Evolutionary conservation across 2,888 invertebrate species (phyloP), one percentile per base, ranked within the genome.

Genomic region (Himalopsyche anomala): DNA sequence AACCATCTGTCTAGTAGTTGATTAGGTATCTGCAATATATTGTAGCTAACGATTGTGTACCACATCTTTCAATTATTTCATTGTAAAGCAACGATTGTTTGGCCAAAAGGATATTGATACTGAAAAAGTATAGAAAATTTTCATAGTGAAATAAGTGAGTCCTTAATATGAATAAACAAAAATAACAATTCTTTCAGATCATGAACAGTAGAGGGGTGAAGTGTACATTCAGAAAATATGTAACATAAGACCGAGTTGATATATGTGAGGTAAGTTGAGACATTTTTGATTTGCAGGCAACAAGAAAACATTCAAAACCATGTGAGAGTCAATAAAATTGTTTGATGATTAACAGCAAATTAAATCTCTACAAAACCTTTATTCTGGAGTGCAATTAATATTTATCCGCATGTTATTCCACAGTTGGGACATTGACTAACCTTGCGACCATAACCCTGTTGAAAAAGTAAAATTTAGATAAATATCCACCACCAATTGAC

Each of bases 381-480:
- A 38, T 80, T 80, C 40, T 80, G 80, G 80, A 38, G 62, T n/a
- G 62, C 8, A 62, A 62, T 19, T 62, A 62, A 62, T 62, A 62
- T 19, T n/a, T 19, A 62, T 62, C 62, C 9, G 62, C 62, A 15
- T 62, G 62, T 62, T 62, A 62, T 62, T 62, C 40, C 80, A 80
- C 42, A 42, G 81, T 81, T 51, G 28, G 81, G 51, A 62, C 62
- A 62, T 19, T 28, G 62, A 81, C 81, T 51, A 45, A 81, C 81
- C 81, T 81, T 81, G 81, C 81, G 81, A 28, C 42, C 81, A 28
- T 42, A 51, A 81, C 81, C 81, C 81, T 81, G 81, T 81, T n/a
- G 45, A 81, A 81, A 42, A 81, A 81, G 51, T 42, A 28, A 81
- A 81, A 45, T 45, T 45, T 62, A 19, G 8, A n/a, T 81, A 5